A percentile compares a stretch with the other conserved stretches of the same genome.
phyloP scores from a whole-genome alignment of 1,140 invertebrate genomes.

The Oppia nitens region DNA sequence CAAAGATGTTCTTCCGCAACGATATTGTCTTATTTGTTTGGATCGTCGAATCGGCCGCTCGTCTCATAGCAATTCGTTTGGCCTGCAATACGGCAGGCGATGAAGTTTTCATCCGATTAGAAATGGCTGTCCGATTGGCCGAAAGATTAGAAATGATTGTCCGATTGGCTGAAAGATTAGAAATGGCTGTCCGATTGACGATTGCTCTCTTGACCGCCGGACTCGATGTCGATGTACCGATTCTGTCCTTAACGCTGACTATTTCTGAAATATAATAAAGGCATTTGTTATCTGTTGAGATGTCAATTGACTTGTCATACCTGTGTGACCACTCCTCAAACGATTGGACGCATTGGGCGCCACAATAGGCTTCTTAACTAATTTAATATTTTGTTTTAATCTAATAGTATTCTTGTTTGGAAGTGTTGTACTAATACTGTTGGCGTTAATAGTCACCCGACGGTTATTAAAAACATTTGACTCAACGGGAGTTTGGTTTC shows the following conservation, averaged over 20 bases:
- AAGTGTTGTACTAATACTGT: not conserved
- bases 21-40: not conserved
- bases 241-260: not conserved
- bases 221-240: not conserved
- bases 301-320: not conserved
- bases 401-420: not conserved
- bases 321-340: not conserved
- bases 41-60: not conserved
- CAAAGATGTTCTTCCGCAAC: not conserved
- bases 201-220: not conserved
- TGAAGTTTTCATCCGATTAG: too few species aligned
- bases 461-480: not conserved
- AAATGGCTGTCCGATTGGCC: not conserved
- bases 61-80: not conserved
- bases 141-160: not conserved
- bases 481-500: not conserved
- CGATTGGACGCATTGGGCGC: not conserved
- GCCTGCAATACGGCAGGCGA: not conserved
- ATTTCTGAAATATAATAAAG: not conserved
- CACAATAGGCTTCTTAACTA: not conserved
- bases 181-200: not conserved
- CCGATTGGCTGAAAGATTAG: not conserved
- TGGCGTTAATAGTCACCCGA: not conserved
- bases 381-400: not conserved
- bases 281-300: not conserved